Evolutionary conservation across 2,113 vertebrate genomes (phyloP), one percentile per base, ranked within the genome.

Genomic region (Crotalus helleri): DNA sequence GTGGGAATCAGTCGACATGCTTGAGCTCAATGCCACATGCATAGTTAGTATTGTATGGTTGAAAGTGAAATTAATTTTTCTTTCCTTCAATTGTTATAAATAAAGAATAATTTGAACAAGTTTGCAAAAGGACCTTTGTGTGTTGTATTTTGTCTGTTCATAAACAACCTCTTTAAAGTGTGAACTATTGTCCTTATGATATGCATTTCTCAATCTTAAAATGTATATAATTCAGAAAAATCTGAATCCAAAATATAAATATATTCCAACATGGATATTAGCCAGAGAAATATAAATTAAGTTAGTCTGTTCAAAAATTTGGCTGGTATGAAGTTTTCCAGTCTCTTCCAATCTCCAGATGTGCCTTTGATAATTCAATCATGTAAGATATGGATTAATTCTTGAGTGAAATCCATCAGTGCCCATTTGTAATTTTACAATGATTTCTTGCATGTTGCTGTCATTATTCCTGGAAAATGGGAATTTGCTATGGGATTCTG

Each of bases 401-500:
- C 87, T 58, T 6, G 88, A 57, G 90, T 92, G 2, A 19, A 21
- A 4, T 88, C 15, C 87, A 87, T 12, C 94, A 92, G 0, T 5
- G 91, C 4, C 81, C 91, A 7, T 4, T 7, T 2, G 1, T 12
- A 39, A 17, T 85, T 12, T 90, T 93, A 7, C 69, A 21, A 44
- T 33, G 51, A 81, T 29, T 90, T 90, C 9, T 29, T 61, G 21
- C 89, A 39, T 51, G 21, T 26, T 23, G 15, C 11, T n/a, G 3
- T 0, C 92, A 5, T 88, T 91, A 94, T 64, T 21, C 23, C 0
- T 58, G 53, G 90, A 92, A 90, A 91, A 94, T 4, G 0, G 1
- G 0, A 0, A 64, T 87, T 61, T 90, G 53, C 23, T 90, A 6
- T 92, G 44, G 91, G 94, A 93, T 94, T 92, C 74, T 58, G 23